A percentile compares a stretch with the other conserved stretches of the same genome.
These are phyloP conservation scores for Liparis tanakae DNA, from an alignment of 2,797 vertebrate genomes.

Conservation along the genomic window DNA sequence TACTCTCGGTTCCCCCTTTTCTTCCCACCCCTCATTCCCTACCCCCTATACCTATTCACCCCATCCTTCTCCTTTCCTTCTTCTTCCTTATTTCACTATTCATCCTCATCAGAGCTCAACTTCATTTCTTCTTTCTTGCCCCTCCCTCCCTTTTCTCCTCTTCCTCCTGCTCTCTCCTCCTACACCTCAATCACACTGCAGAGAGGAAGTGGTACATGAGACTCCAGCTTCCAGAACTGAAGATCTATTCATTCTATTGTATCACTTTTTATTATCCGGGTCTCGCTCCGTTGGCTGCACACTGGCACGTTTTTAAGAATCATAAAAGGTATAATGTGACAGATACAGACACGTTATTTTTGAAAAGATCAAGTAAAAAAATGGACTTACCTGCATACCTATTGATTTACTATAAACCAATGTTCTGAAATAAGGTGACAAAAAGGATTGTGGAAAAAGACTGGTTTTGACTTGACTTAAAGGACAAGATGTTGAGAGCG, in stretches of 20 bases:
- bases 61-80: slow-evolving; percentile 20
- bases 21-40: slow-evolving; percentile 13
- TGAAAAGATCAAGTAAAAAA: slow-evolving; percentile 3
- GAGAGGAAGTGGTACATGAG: slow-evolving; percentile 48
- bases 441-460: neutral
- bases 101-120: slow-evolving; percentile 68
- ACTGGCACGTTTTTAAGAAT: slow-evolving; percentile 51
- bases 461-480: slow-evolving; percentile 2
- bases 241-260: slow-evolving; percentile 40
- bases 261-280: slow-evolving; percentile 50
- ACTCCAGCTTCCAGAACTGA: slow-evolving; percentile 33
- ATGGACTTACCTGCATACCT: neutral
- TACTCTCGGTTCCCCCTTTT: slow-evolving; percentile 11
- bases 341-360: slow-evolving; percentile 23
- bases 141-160: slow-evolving; percentile 36
- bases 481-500: neutral
- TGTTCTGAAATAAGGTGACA: slow-evolving; percentile 8
- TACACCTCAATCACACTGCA: slow-evolving; percentile 45
- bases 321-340: slow-evolving; percentile 39
- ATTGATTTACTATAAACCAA: slow-evolving; percentile 4
- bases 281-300: slow-evolving; percentile 50
- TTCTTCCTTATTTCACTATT: slow-evolving; percentile 66
- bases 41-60: slow-evolving; percentile 16
- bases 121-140: slow-evolving; percentile 56
- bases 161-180: slow-evolving; percentile 32